Base-by-base conservation (phyloP, 2,113 vertebrate genomes). In the Nyctibius bracteatus region DNA sequence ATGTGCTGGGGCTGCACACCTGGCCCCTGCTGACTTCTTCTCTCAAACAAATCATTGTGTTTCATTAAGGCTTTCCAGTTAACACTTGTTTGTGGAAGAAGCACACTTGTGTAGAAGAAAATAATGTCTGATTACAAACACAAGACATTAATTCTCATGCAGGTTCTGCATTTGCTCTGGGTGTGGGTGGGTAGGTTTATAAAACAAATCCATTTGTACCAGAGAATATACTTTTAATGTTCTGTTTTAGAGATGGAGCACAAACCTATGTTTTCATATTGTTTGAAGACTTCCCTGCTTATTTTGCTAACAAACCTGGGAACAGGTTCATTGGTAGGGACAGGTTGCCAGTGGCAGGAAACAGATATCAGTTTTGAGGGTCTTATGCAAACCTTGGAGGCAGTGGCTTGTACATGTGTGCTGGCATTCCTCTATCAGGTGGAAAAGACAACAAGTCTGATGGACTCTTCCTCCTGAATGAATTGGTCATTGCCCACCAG, bases 1-100 rank as follows among this genome's bases (percentile, higher is more conserved):
- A 12, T 10, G 27, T 24, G 65, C 59, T 87, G 65, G 33, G 57
- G 47, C 61, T 81, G 46, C 4, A 0, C 49, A 47, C 49, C 28
- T n/a, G 58, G 33, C 31, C 78, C 73, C 33, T 37, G 28, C 58
- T 43, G n/a, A 27, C 44, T 86, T 70, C 46, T 62, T 13, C 74
- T 54, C 35, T 78, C 67, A 15, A 5, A 19, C 49, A 43, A 14
- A 33, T 10, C 30, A 33, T 12, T 83, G 30, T 10, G 39, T 44
- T 78, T 83, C 72, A 59, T 86, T 71, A 68, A 35, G 52, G 30
- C 27, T 90, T 83, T 88, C 75, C 67, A 88, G 78, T 78, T 72
- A 86, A 66, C 63, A 31, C 71, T 63, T 72, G 67, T 24, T 51
- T 81, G 79, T 63, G 80, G 67, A n/a, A n/a, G n/a, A n/a, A n/a